These are phyloP conservation scores for Capitella teleta DNA, from an alignment of 1,140 invertebrate species.

Conservation along the genomic window DNA sequence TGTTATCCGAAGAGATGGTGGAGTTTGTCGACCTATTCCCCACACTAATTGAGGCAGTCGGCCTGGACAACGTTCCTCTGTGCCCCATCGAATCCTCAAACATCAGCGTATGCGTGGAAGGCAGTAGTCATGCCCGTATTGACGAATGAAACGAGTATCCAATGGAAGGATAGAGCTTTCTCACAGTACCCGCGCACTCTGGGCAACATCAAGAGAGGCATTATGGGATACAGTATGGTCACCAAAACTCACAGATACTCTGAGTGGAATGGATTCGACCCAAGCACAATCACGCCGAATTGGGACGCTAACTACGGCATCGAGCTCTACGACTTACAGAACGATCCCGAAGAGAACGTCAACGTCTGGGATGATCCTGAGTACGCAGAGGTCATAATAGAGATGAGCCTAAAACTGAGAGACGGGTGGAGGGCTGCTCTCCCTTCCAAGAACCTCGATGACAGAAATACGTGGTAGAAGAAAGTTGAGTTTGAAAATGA, in stretches of 20 bases:
- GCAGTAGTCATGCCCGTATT: slow-evolving; percentile 48
- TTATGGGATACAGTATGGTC: slow-evolving; percentile 66
- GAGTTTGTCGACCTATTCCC: slow-evolving; percentile 78
- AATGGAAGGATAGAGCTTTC: slow-evolving; percentile 44
- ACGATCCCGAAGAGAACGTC: slow-evolving; percentile 54
- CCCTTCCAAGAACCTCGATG: too few relatives aligned
- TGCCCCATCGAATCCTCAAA: slow-evolving; percentile 45
- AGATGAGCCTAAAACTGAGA: too few relatives aligned
- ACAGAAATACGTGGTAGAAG: too few relatives aligned
- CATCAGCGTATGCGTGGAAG: slow-evolving; percentile 55
- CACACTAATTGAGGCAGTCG: slow-evolving; percentile 61
- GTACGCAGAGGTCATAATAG: too few relatives aligned
- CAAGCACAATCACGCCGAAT: background rate
- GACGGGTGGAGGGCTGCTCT: too few relatives aligned
- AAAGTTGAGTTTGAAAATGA: too few relatives aligned
- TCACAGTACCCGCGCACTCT: slow-evolving; percentile 69
- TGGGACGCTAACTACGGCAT: slow-evolving; percentile 48
- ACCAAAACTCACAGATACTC: slow-evolving; percentile 60
- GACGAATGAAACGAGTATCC: slow-evolving; percentile 4
- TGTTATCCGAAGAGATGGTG: slow-evolving; percentile 36
- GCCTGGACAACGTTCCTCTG: slow-evolving; percentile 44
- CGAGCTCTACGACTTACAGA: slow-evolving; percentile 47
- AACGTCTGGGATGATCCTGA: slow-evolving; percentile 44
- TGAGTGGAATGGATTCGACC: slow-evolving; percentile 62
- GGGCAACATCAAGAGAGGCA: too few relatives aligned